A percentile compares a stretch with the other conserved stretches of the same genome.
Evolutionary conservation across 2,113 vertebrate species (phyloP).

Genomic region (Hemibagrus wyckioides): DNA sequence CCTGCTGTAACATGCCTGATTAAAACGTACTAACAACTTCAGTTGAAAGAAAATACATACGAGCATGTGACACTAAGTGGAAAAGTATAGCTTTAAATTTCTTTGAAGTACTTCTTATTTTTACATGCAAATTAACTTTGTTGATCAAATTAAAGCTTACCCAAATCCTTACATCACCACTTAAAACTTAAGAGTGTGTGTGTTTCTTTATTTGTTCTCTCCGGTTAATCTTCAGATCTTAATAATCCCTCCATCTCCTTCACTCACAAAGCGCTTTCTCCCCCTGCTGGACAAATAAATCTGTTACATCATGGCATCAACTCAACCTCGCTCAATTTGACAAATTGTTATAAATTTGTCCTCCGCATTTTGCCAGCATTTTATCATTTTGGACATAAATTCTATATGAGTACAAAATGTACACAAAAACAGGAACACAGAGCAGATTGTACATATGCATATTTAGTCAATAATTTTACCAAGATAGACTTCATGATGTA

Average conservation of each 20-base stretch:
- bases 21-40: background rate
- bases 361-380: too few relatives aligned
- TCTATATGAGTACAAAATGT: background rate
- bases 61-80: background rate
- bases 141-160: background rate
- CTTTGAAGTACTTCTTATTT: slow-evolving; percentile 3
- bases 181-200: slow-evolving; percentile 40
- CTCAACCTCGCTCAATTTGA: background rate
- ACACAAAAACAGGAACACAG: background rate
- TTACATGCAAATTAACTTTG: slow-evolving; percentile 33
- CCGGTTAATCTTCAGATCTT: slow-evolving; percentile 67
- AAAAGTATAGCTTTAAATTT: background rate
- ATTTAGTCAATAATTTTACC: background rate
- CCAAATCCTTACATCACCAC: slow-evolving; percentile 15
- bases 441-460: too few relatives aligned
- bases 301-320: background rate
- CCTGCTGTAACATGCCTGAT: background rate
- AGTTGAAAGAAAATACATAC: background rate
- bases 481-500: too few relatives aligned
- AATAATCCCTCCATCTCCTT: slow-evolving; percentile 80
- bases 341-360: background rate
- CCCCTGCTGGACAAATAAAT: slow-evolving; percentile 70
- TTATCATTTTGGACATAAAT: background rate
- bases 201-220: background rate
- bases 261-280: slow-evolving; percentile 85